Evolutionary conservation across 2,113 vertebrate genomes (phyloP), one percentile per base, ranked within the genome.

Genomic region (mouse (Mus musculus)): DNA sequence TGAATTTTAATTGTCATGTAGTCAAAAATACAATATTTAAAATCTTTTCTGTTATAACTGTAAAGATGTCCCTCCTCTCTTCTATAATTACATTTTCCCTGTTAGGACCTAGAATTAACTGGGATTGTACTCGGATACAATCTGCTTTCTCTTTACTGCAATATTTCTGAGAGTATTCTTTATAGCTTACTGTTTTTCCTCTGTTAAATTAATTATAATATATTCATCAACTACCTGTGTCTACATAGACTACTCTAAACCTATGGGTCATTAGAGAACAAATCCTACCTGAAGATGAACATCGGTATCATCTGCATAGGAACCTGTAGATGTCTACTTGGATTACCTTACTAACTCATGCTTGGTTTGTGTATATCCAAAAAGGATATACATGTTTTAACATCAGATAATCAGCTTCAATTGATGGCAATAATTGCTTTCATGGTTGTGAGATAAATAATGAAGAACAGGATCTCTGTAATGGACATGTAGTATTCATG

Each of bases 161-260:
- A 52, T 84, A 39, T 92, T 88, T 90, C 77, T 81, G 80, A 96
- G 36, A 80, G 87, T 94, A 88, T 26, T 11, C 14, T 90, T 84
- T 92, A 54, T 75, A 75, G 56, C 19, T 84, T 56, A 49, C 13
- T 26, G 30, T 89, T 93, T 93, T 95, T 96, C 88, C 91, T 52
- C 86, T 1, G 36, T 93, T 78, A 87, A 88, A 52, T 67, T 94
- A 39, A 52, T 94, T 96, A 36, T 85, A 75, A 91, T 90, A 85
- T 88, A 90, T 75, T 88, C 88, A 88, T 63, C 63, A 16, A 30
- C 14, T 46, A 81, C 3, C 33, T 93, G 87, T 96, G 63, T 22
- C 73, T n/a, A 89, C 26, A 81, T 6, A 73, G 33, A 67, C 67
- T 89, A 92, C 5, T 46, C 61, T 13, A 8, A 84, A 67, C 7